Base-by-base conservation (phyloP, 2,113 vertebrate genomes). In the Saimiri boliviensis region DNA sequence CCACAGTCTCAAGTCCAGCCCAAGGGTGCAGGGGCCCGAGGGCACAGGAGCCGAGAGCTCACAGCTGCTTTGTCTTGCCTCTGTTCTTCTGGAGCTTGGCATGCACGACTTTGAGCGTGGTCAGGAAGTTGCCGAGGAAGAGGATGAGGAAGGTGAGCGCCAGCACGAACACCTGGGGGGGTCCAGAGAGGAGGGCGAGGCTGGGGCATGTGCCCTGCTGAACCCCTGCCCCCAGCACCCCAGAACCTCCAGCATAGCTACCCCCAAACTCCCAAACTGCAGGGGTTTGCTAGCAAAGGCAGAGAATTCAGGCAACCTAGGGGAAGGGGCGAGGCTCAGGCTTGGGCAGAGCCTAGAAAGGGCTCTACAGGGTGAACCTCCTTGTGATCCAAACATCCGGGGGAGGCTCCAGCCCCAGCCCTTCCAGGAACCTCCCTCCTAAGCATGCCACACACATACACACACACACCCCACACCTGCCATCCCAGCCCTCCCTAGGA, bases 41-140 rank as follows among this genome's bases (percentile, higher is more conserved):
- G 56, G 77, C 47, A 5, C 9, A 11, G 5, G 9, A 1, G 77
- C 77, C 52, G 0, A 0, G 1, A 56, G 93, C 40, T 97, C 98
- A 99, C 86, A 98, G 98, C 91, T 98, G 98, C 98, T 99, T 99
- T 80, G 98, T 96, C 85, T 99, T 95, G 89, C 97, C 98, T 97
- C 99, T 98, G 98, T 99, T 99, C 97, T 99, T 99, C 98, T 99
- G 99, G 85, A 99, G 85, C 92, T 99, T 99, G 89, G 99, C 97
- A 96, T 99, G 99, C 92, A 99, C 99, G 11, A 99, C 99, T 98
- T 99, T 99, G 82, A 99, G 97, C 0, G 99, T 99, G 45, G 99
- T 99, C 97, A 99, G 99, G 94, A 99, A 99, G 79, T 99, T 99
- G 81, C 99, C 99, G 0, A 99, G 98, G 98, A 99, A 99, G n/a